Base-by-base conservation (phyloP, 2,888 invertebrate species). In the Archips xylosteana region DNA sequence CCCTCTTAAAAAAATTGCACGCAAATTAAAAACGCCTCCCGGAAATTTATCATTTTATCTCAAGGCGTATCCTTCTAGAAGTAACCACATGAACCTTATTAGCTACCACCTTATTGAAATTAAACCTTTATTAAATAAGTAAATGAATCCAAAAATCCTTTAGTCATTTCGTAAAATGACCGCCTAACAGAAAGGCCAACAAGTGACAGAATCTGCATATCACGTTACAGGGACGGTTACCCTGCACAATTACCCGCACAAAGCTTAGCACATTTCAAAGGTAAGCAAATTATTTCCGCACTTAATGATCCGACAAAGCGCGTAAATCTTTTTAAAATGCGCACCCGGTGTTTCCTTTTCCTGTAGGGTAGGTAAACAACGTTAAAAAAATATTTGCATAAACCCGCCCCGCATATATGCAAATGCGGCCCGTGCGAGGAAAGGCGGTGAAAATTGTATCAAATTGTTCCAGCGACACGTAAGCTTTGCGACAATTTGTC, bases 241-340 rank as follows among this genome's bases (percentile, higher is more conserved):
- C 89, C 87, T 78, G 81, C 78, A 80, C 90, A 92, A 94, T 94
- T 92, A 92, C 88, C 84, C 89, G 88, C 89, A 91, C 90, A 90
- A 88, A 90, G 92, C 89, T 88, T 90, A 90, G 90, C 94, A 93
- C 94, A 92, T 94, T 94, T 92, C 92, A 93, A 93, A 94, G 93
- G 94, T 94, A 93, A 92, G 92, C 94, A 94, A 94, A 94, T 94
- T 94, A 94, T 93, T 93, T 93, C 92, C 92, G 88, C 88, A 93
- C 90, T 92, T 94, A 94, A 94, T 94, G 94, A 92, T 91, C 94
- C 94, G 92, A 92, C 94, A 93, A 94, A 91, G 92, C 88, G 92
- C 89, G 92, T 94, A 94, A 94, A 94, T 94, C 94, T 94, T 94
- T 94, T 94, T 92, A 91, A 91, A 93, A 93, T 89, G 90, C 88